A percentile compares a stretch with the other conserved stretches of the same genome.
Evolutionary conservation across 1,140 invertebrate genomes (phyloP).

Genomic region (Bradysia coprophila): DNA sequence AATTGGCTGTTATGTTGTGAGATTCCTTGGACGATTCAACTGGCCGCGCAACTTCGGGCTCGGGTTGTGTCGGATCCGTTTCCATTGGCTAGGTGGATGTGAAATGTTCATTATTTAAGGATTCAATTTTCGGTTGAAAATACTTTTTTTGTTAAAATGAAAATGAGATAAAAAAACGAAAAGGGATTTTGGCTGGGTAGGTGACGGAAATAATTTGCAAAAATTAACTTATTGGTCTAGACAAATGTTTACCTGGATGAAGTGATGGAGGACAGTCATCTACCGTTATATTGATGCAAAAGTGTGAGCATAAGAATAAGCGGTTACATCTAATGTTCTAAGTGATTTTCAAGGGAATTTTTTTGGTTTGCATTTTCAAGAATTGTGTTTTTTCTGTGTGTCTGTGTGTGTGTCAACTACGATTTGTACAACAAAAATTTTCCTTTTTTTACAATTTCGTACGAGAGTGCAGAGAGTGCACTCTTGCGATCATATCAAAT

Average conservation of each 20-base stretch:
- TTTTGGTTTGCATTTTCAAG: neutral
- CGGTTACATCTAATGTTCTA: neutral
- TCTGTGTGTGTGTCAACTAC: neutral
- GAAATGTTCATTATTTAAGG: neutral
- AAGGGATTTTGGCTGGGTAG: neutral
- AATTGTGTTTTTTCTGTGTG: neutral
- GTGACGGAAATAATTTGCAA: neutral
- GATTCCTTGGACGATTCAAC: neutral
- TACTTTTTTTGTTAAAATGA: conserved; percentile 1
- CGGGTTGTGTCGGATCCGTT: conserved; percentile 2
- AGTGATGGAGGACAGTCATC: conserved; percentile 2
- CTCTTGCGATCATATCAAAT: too few relatives aligned
- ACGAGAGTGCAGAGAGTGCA: too few relatives aligned
- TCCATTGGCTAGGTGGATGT: conserved; percentile 13
- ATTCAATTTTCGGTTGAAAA: conserved; percentile 3
- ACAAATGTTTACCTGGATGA: neutral
- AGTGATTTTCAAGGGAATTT: neutral
- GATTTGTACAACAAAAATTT: too few relatives aligned
- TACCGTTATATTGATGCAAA: neutral
- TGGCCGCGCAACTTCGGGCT: neutral
- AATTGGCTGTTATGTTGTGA: neutral
- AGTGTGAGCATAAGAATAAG: neutral
- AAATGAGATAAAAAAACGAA: neutral
- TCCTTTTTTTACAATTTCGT: too few relatives aligned
- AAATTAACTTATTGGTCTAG: neutral